A percentile compares a stretch with the other conserved stretches of the same genome.
These are phyloP conservation scores for Bryconaethiops microstoma DNA, from an alignment of 2,797 vertebrate species.

Conservation along the genomic window DNA sequence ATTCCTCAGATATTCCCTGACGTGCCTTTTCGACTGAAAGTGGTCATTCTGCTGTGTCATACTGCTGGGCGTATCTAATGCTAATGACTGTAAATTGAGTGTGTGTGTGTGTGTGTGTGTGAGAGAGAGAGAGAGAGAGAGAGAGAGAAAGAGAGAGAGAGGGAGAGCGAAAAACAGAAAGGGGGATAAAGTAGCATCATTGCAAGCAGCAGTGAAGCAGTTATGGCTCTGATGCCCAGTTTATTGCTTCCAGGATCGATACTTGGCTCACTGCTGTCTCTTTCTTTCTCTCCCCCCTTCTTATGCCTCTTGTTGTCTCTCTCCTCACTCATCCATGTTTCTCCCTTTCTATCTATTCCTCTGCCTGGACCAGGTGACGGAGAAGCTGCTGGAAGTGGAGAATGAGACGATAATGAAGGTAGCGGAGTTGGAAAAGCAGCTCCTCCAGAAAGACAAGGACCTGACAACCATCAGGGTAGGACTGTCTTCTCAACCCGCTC, in stretches of 20 bases:
- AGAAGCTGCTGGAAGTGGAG: conserved; percentile 95
- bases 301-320: conserved; percentile 20
- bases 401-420: conserved; percentile 98
- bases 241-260: conserved; percentile 55
- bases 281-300: conserved; percentile 28
- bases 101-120: conserved; percentile 10
- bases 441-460: conserved; percentile 94
- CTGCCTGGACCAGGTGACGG: conserved; percentile 81
- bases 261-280: conserved; percentile 32
- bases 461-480: conserved; percentile 86
- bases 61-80: conserved; percentile 60
- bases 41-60: conserved; percentile 69
- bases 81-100: conserved; percentile 62
- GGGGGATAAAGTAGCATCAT: conserved; percentile 3
- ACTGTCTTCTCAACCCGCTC: not conserved
- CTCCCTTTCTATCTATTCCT: not conserved
- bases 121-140: conserved; percentile 2
- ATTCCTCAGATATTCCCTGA: conserved; percentile 67
- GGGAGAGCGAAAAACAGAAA: too few relatives aligned
- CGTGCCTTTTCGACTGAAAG: conserved; percentile 66
- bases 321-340: conserved; percentile 3
- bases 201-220: conserved; percentile 33
- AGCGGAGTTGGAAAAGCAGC: conserved; percentile 92
- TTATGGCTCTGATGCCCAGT: conserved; percentile 50
- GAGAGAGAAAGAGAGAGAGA: conserved; percentile 38